Percentiles rank a stretch among this genome's conserved stretches.
Conservation (phyloP, 1,140 invertebrate genomes). For the Sminthurides bifidus region DNA sequence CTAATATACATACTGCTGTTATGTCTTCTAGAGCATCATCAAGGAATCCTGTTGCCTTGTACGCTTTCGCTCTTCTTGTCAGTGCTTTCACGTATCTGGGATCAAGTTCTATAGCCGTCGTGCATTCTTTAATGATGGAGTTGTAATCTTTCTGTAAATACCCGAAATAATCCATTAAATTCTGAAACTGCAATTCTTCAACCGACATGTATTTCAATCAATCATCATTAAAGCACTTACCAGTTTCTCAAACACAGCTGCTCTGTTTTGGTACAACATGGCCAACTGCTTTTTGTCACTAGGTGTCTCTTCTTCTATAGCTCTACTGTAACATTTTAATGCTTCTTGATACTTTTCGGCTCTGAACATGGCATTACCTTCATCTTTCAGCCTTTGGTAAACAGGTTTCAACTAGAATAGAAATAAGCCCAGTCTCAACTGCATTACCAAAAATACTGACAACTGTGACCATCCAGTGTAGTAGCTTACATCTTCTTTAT, state of each 20-base stretch:
- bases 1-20: conserved; percentile 78
- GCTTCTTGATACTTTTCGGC: conserved; percentile 76
- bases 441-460: too few species aligned
- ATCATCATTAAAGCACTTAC: conserved; percentile 36
- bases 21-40: conserved; percentile 76
- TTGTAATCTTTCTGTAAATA: conserved; percentile 59
- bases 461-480: too few species aligned
- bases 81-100: conserved; percentile 82
- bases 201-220: not conserved
- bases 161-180: conserved; percentile 2
- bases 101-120: conserved; percentile 70
- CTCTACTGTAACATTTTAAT: conserved; percentile 72
- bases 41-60: conserved; percentile 63
- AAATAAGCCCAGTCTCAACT: too few species aligned
- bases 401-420: not conserved
- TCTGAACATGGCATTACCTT: conserved; percentile 80
- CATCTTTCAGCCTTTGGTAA: conserved; percentile 57
- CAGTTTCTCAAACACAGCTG: conserved; percentile 85
- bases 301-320: conserved; percentile 68
- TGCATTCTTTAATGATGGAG: conserved; percentile 74
- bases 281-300: conserved; percentile 62
- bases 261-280: conserved; percentile 90
- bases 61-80: conserved; percentile 64
- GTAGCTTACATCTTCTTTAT: too few species aligned
- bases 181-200: not conserved